Evolutionary conservation across 2,888 invertebrate species (phyloP), one percentile per base, ranked within the genome.

Genomic region (Strigamia crassipes): DNA sequence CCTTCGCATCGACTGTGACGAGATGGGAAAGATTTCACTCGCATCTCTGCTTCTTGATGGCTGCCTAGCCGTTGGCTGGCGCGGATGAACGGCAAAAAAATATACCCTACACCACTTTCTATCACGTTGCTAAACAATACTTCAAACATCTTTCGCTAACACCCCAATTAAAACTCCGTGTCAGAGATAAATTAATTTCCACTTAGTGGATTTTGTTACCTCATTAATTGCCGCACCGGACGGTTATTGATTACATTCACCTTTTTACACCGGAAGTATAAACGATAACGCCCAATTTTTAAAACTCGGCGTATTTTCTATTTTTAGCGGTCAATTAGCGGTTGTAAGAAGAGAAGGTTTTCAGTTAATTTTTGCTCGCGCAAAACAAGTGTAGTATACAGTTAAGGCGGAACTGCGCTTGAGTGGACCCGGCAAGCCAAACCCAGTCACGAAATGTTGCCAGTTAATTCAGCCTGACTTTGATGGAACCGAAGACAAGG

Each of bases 1-100:
- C 18, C 21, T n/a, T 61, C 56, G 61, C n/a, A 61, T 61, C 61
- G 61, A 61, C 61, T 61, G 61, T 61, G 61, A 61, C 61, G 61
- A 61, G 61, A 61, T 61, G 61, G 61, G 10, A 61, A n/a, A 61
- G 61, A 61, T 61, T 61, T 61, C 18, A 61, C 18, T 61, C n/a
- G n/a, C 15, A 61, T 61, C 61, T 10, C 18, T 61, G 18, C 23
- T 23, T 18, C 61, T 61, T 61, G 18, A 61, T 61, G 61, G 9
- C 18, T 5, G 61, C 18, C 61, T 61, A 61, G 61, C n/a, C 18
- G 18, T 61, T 61, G 61, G 61, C 21, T 61, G 61, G n/a, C 9
- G 10, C 6, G 18, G 61, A 61, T 61, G 10, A 9, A 56, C 56
- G 13, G 6, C n/a, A n/a, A n/a, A n/a, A n/a, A n/a, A n/a, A n/a